Evolutionary conservation across 1,140 invertebrate genomes (phyloP), one percentile per base, ranked within the genome.

Genomic region (Drosophila tropicalis): DNA sequence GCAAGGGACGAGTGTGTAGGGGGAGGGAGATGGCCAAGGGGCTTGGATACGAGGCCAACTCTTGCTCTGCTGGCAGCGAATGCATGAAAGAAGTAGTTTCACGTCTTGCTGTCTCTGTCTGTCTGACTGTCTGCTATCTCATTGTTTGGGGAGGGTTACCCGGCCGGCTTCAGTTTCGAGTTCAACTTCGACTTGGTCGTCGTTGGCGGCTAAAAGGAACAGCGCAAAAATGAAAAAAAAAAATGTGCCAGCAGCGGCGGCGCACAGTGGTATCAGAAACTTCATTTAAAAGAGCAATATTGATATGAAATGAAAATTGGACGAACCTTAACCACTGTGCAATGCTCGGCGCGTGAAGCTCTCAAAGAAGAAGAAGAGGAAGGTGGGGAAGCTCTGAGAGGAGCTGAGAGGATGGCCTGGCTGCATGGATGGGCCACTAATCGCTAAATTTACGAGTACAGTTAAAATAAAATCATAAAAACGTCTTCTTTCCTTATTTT

Each of bases 391-490:
- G 34, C 10, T 36, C 39, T 12, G 19, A 47, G 29, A 67, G 29
- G 55, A 40, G 39, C 5, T 62, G 64, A 39, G 58, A 65, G 36
- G 47, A 41, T 40, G 40, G 19, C 32, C 32, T 25, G 22, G 22
- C 22, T 58, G 41, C 51, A 63, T 41, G 63, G 22, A 54, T 55
- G 62, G 51, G 51, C 62, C 83, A 87, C 82, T 86, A 86, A 86
- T 86, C 82, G 82, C 82, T 82, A 86, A 86, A 86, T 86, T 86
- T 87, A 87, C 83, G 83, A 86, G 82, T 87, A 87, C 83, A 86
- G 82, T 82, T 82, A 82, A 86, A 82, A 82, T 82, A 79, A 86
- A 82, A 86, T 82, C 79, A 82, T 87, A 86, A 86, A 77, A 82
- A 87, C 79, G 63, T 74, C 69, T 39, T 39, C 79, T 79, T 81